Base-by-base conservation (phyloP, 1,140 invertebrate species). In the Conus ventricosus region DNA sequence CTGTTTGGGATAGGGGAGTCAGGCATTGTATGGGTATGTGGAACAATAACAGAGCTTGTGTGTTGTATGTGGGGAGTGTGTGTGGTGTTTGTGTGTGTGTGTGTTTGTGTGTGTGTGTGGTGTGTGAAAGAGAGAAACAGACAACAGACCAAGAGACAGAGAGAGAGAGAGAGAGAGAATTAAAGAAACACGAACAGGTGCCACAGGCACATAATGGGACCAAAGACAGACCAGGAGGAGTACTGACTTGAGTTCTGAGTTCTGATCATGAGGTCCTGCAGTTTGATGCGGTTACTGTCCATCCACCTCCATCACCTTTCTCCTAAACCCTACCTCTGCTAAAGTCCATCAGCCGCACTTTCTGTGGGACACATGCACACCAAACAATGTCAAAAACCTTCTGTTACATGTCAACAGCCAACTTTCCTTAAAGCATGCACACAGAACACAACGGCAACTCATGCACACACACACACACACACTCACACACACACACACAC, bases 251-350 rank as follows among this genome's bases (percentile, higher is more conserved):
- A 95, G 89, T 89, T 95, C 94, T 60, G 94, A 92, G 86, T 94
- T 95, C 86, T 94, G 92, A 27, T 92, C 91, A 94, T 93, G 4
- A 95, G 91, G 20, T 92, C 92, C 78, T 94, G 88, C 54, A 95
- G 93, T 84, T 92, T 92, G 25, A 91, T 84, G 60, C 93, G 90
- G 90, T n/a, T 95, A 95, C 85, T 93, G 94, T 53, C 93, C 93
- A 88, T 95, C 94, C 3, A 95, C 92, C 80, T 92, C 90, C 53
- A 92, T 90, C 8, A 95, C 93, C 85, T n/a, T 94, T 94, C 13
- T 93, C 91, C 20, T 94, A 90, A 92, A 95, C n/a, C n/a, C n/a
- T n/a, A 95, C 75, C 93, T 90, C 82, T 94, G 91, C 84, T 95
- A 92, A 92, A 94, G 8, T 92, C 92, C 84, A 93, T 81, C 75